phyloP scores from a whole-genome alignment of 2,113 vertebrate species.

The Conger conger region DNA sequence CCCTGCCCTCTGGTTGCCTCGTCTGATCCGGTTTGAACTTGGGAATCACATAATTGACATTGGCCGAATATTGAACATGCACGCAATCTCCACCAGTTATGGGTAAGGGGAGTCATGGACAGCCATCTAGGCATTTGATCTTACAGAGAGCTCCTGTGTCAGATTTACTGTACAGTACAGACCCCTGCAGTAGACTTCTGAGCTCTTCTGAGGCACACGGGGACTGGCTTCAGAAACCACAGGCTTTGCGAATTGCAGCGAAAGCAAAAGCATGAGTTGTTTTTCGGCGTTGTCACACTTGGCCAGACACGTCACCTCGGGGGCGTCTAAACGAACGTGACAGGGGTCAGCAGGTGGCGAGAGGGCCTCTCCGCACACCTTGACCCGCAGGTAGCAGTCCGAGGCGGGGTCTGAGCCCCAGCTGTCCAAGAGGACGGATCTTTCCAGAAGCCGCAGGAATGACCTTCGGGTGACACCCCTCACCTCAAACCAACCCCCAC shows the following conservation, averaged over 20 bases:
- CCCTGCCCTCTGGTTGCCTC: not conserved
- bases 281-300: not conserved
- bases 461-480: not conserved
- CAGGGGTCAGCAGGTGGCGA: not conserved
- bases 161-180: not conserved
- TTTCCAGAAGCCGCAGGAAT: not conserved
- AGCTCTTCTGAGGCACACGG: not conserved
- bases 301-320: not conserved
- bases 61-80: not conserved
- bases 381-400: not conserved
- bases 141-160: not conserved
- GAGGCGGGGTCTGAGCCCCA: not conserved
- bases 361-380: not conserved
- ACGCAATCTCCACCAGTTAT: not conserved
- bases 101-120: not conserved
- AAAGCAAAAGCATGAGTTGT: not conserved
- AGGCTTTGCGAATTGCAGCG: not conserved
- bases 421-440: not conserved
- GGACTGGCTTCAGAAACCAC: not conserved
- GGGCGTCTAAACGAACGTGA: not conserved
- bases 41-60: slow-evolving; percentile 7
- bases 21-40: not conserved
- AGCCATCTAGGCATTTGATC: not conserved
- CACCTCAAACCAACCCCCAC: too few species aligned
- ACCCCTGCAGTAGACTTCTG: not conserved